phyloP scores from a whole-genome alignment of 2,888 invertebrate species.

The Rambutsinella grinnellia region DNA sequence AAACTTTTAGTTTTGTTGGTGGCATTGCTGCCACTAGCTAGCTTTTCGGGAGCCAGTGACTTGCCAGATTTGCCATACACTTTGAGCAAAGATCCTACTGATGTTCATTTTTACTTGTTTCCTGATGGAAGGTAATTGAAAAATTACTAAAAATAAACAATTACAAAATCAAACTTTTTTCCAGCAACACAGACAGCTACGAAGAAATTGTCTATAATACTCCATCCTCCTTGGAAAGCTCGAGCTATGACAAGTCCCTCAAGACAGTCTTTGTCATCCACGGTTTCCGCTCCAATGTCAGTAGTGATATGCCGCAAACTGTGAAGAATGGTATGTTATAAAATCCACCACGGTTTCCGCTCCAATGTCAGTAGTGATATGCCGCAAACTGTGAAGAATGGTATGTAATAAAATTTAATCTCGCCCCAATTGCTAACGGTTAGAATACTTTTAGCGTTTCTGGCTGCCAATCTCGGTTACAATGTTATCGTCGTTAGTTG shows the following conservation, averaged over 20 bases:
- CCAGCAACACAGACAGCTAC: background rate
- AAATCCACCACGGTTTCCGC: background rate
- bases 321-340: conserved; percentile 30
- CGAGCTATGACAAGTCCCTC: background rate
- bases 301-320: conserved; percentile 29
- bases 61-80: too few relatives aligned
- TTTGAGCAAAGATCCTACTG: conserved; percentile 4
- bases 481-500: conserved; percentile 21
- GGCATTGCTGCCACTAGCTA: too few relatives aligned
- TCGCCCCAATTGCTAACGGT: too few relatives aligned
- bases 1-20: too few relatives aligned
- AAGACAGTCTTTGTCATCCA: conserved; percentile 18
- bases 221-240: background rate
- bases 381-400: too few relatives aligned
- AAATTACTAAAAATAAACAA: background rate
- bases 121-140: conserved; percentile 5
- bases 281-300: conserved; percentile 24
- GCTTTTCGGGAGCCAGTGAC: too few relatives aligned
- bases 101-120: conserved; percentile 18
- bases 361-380: background rate
- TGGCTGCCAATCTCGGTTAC: conserved; percentile 1
- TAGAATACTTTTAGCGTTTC: conserved; percentile 8
- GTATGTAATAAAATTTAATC: too few relatives aligned
- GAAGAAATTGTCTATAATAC: conserved; percentile 10
- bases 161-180: background rate